phyloP scores from a whole-genome alignment of 2,888 invertebrate genomes.

The Watsonalla binaria region DNA sequence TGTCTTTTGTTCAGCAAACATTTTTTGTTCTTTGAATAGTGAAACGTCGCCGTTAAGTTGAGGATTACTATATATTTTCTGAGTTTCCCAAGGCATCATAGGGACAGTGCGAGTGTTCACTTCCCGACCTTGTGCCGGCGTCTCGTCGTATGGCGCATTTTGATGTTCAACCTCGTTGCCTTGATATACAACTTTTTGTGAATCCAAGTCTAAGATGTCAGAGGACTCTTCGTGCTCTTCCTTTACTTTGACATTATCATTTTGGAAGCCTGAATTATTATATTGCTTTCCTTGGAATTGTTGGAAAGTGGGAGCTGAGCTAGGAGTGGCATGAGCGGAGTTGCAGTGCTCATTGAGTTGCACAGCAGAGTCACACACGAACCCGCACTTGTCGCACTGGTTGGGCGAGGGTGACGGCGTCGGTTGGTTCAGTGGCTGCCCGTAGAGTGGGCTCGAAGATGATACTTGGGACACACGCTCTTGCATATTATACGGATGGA shows the following conservation, averaged over 20 bases:
- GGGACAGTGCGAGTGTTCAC: conserved; percentile 75
- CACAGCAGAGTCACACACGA: conserved; percentile 85
- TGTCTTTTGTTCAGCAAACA: conserved; percentile 68
- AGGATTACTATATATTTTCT: conserved; percentile 63
- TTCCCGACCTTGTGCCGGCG: conserved; percentile 58
- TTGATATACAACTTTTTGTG: conserved; percentile 91
- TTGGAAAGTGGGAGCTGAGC: conserved; percentile 65
- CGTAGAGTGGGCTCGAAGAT: conserved; percentile 77
- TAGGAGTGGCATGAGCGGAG: conserved; percentile 80
- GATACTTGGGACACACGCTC: conserved; percentile 76
- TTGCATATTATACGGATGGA: conserved; percentile 75
- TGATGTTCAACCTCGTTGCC: conserved; percentile 77
- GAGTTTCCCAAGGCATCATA: conserved; percentile 79
- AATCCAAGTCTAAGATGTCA: conserved; percentile 92
- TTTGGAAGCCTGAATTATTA: conserved; percentile 63
- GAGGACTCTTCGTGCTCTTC: conserved; percentile 85
- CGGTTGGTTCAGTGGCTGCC: conserved; percentile 80
- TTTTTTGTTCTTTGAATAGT: conserved; percentile 72
- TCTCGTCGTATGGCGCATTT: conserved; percentile 58
- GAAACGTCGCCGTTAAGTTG: conserved; percentile 72
- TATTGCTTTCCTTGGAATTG: conserved; percentile 73
- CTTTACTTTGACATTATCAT: conserved; percentile 74
- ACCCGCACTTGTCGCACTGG: conserved; percentile 92
- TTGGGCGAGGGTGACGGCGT: conserved; percentile 85
- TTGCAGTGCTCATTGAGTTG: conserved; percentile 87